A percentile compares a stretch with the other conserved stretches of the same genome.
phyloP scores from a whole-genome alignment of 2,113 vertebrate species.

The Turdus rufiventris region DNA sequence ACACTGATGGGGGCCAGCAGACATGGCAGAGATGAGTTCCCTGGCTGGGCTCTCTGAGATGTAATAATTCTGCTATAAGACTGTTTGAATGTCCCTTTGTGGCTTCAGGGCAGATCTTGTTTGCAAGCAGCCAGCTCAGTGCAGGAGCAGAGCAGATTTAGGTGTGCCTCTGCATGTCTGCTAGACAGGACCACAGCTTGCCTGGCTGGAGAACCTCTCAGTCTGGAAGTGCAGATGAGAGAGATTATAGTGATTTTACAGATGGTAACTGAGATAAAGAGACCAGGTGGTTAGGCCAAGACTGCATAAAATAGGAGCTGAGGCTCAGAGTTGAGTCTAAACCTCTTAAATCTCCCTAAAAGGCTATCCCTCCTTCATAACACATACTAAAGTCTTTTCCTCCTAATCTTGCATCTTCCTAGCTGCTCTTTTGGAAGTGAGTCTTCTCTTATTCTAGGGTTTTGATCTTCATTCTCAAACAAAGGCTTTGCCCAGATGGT shows the following conservation, averaged over 20 bases:
- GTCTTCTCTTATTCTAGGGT: neutral
- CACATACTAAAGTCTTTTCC: neutral
- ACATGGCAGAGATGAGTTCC: neutral
- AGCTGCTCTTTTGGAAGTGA: neutral
- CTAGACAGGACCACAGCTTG: neutral
- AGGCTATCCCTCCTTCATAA: neutral
- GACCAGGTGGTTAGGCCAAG: neutral
- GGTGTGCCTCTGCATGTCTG: neutral
- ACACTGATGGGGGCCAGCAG: neutral
- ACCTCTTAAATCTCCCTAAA: neutral
- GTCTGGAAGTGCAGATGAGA: neutral
- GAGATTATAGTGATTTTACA: neutral
- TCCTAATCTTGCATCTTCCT: neutral
- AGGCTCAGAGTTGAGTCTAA: neutral
- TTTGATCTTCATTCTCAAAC: constrained; percentile 22
- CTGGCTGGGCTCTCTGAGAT: neutral
- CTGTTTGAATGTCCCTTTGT: neutral
- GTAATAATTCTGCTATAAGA: neutral
- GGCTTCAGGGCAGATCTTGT: neutral
- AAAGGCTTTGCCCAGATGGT: constrained; percentile 36
- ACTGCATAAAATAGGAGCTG: neutral
- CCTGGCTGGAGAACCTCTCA: neutral
- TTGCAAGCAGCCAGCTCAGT: neutral
- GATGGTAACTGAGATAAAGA: neutral
- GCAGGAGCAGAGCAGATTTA: neutral